phyloP scores from a whole-genome alignment of 2,888 invertebrate species.

The Phlogophora meticulosa region DNA sequence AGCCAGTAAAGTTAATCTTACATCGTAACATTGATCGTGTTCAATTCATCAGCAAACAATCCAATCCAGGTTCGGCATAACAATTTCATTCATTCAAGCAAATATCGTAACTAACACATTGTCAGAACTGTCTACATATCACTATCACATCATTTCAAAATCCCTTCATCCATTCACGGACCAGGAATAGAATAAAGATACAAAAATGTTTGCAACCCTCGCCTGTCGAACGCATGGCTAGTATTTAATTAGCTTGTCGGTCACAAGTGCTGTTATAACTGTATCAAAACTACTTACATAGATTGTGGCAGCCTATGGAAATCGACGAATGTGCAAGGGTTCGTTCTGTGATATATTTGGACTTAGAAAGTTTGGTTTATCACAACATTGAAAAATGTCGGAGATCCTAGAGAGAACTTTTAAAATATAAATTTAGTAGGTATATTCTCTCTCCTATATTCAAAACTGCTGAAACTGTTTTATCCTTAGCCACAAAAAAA shows the following conservation, averaged over 20 bases:
- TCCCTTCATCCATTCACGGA: constrained; percentile 10
- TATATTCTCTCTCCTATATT: too few species aligned
- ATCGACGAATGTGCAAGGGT: neutral
- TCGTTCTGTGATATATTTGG: constrained; percentile 12
- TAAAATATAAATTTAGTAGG: too few species aligned
- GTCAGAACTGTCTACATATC: neutral
- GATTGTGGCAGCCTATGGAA: neutral
- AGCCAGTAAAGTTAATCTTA: too few species aligned
- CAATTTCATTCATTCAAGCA: neutral
- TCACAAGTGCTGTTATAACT: constrained; percentile 39
- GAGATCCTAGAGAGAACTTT: too few species aligned
- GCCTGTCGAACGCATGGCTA: constrained; percentile 45
- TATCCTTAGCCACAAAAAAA: too few species aligned
- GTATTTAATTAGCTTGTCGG: constrained; percentile 52
- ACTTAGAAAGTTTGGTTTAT: neutral
- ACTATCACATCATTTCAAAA: neutral
- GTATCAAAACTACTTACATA: constrained; percentile 19
- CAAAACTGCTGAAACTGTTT: too few species aligned
- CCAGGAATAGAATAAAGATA: constrained; percentile 3
- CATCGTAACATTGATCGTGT: too few species aligned
- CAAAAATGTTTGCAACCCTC: constrained; percentile 37
- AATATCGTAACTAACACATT: neutral
- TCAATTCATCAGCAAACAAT: too few species aligned
- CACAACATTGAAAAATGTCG: too few species aligned
- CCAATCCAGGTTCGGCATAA: too few species aligned